A percentile compares a stretch with the other conserved stretches of the same genome.
Evolutionary conservation across 2,797 vertebrate genomes (phyloP).

Genomic region (Acipenser oxyrinchus): DNA sequence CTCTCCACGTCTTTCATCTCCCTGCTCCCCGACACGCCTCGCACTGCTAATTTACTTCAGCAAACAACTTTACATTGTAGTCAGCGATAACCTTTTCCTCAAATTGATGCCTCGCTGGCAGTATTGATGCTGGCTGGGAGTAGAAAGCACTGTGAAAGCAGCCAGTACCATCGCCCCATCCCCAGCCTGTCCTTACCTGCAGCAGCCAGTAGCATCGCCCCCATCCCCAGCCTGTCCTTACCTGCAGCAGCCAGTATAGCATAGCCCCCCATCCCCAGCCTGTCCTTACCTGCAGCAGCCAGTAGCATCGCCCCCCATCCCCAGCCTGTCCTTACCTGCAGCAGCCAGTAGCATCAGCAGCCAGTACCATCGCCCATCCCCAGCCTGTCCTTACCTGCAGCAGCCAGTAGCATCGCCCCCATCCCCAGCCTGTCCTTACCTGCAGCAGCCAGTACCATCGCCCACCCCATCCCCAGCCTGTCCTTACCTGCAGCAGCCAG

Average conservation of each 20-base stretch:
- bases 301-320: slow-evolving; percentile 73
- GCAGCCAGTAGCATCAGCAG: slow-evolving; percentile 78
- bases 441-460: slow-evolving; percentile 78
- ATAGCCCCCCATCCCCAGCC: too few species aligned
- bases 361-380: too few species aligned
- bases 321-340: slow-evolving; percentile 60
- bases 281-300: slow-evolving; percentile 73
- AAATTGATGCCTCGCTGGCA: slow-evolving; percentile 40
- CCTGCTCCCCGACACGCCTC: slow-evolving; percentile 5
- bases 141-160: background rate
- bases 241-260: slow-evolving; percentile 78
- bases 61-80: slow-evolving; percentile 17
- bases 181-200: slow-evolving; percentile 57
- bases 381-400: slow-evolving; percentile 62
- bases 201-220: slow-evolving; percentile 80
- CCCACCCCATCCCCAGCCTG: slow-evolving; percentile 35
- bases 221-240: slow-evolving; percentile 45
- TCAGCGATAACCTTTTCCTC: slow-evolving; percentile 50
- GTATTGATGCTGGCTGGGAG: slow-evolving; percentile 15
- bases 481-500: slow-evolving; percentile 77
- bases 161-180: too few species aligned
- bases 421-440: slow-evolving; percentile 50
- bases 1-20: slow-evolving; percentile 7
- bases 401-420: slow-evolving; percentile 80
- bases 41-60: slow-evolving; percentile 13